Percentiles rank a stretch among this genome's conserved stretches.
Evolutionary conservation across 2,888 invertebrate species (phyloP).

Genomic region (Phortica magna): DNA sequence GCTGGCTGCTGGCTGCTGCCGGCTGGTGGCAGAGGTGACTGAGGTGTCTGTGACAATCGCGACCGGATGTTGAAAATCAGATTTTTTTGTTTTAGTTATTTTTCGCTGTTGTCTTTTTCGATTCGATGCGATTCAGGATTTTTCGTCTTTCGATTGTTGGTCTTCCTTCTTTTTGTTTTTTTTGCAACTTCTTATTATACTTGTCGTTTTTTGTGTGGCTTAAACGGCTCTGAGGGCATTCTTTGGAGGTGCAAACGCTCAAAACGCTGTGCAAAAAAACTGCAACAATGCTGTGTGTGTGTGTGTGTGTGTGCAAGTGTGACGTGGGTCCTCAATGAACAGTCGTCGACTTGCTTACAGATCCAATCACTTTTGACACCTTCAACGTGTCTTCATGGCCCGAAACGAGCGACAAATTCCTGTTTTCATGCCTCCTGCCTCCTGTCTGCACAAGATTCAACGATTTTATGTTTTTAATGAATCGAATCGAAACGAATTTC

Average conservation of each 20-base stretch:
- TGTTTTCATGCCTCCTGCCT: conserved; percentile 5
- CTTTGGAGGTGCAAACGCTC: conserved; percentile 40
- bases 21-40: conserved; percentile 46
- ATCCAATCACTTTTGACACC: conserved; percentile 66
- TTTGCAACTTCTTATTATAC: conserved; percentile 26
- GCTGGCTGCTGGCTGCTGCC: no score
- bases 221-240: conserved; percentile 41
- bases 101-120: conserved; percentile 54
- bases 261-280: conserved; percentile 56
- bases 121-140: conserved; percentile 10
- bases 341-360: conserved; percentile 39
- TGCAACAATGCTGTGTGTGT: conserved; percentile 43
- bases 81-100: conserved; percentile 72
- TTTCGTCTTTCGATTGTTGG: conserved; percentile 35
- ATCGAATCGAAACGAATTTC: neutral
- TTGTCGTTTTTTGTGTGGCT: conserved; percentile 50
- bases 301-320: no score
- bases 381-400: conserved; percentile 41
- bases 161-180: conserved; percentile 27
- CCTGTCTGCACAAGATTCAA: no score
- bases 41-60: conserved; percentile 77
- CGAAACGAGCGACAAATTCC: conserved; percentile 49
- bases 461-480: neutral
- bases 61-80: conserved; percentile 78
- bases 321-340: conserved; percentile 51